Evolutionary conservation across 2,797 vertebrate species (phyloP), one percentile per base, ranked within the genome.

Genomic region (Dicrostonyx torquatus): DNA sequence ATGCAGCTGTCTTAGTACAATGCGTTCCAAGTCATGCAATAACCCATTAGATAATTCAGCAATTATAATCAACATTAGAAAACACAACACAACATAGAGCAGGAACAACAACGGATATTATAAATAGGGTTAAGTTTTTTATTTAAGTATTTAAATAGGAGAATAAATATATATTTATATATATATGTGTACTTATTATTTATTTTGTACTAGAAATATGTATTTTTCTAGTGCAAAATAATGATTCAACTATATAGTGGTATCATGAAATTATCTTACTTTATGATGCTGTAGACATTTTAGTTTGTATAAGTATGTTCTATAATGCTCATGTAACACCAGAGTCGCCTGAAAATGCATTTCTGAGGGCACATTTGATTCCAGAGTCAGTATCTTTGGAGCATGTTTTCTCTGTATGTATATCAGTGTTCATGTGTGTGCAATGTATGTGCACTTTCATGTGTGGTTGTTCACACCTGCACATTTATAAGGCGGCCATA

Each of bases 61-160:
- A 84, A 84, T 89, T 87, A 78, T 29, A 70, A 60, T 86, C 31
- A 87, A 66, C 72, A 48, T 68, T n/a, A 58, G n/a, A 86, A 50
- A 62, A 64, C 5, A 53, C 12, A 43, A 45, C 45, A 37, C 72
- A 58, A 2, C 53, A 20, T n/a, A n/a, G n/a, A 80, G 53, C 82
- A 93, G 50, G 40, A 93, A 31, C 64, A 76, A 48, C 60, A 84
- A 40, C 6, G 37, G 5, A 14, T 43, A 68, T 68, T 34, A 48
- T 13, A 45, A 29, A 45, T 9, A 76, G 31, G 48, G 40, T 34
- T 66, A 45, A 62, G 43, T 88, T 18, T 48, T 88, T n/a, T n/a
- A n/a, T n/a, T n/a, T n/a, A n/a, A n/a, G n/a, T n/a, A n/a, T n/a
- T n/a, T n/a, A n/a, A 76, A n/a, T 48, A 20, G 55, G 53, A 72